phyloP scores from a whole-genome alignment of 2,113 vertebrate genomes.

The Hepsetus odoe region DNA sequence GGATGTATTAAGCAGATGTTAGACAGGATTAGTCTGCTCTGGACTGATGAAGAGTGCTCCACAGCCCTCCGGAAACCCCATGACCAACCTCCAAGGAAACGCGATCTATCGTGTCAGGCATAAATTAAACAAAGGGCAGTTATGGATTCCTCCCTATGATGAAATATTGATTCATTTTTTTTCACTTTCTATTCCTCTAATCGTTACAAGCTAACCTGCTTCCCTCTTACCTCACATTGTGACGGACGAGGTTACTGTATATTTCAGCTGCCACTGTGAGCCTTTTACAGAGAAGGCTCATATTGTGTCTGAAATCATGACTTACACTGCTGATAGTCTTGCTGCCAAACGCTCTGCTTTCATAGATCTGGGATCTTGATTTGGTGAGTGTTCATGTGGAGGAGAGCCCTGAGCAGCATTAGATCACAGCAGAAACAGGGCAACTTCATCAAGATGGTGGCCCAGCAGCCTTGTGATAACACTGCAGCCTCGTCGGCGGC shows the following conservation, averaged over 20 bases:
- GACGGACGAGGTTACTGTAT: conserved; percentile 7
- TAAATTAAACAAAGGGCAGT: conserved; percentile 53
- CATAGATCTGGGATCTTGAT: conserved; percentile 2
- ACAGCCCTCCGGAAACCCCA: conserved; percentile 28
- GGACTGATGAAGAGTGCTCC: conserved; percentile 48
- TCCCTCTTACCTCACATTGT: conserved; percentile 18
- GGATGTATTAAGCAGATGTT: conserved; percentile 55
- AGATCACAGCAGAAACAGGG: conserved; percentile 28
- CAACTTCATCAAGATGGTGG: conserved; percentile 40
- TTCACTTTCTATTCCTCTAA: conserved; percentile 11
- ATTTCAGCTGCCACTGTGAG: conserved; percentile 5
- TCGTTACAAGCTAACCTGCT: conserved; percentile 38
- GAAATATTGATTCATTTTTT: conserved; percentile 51
- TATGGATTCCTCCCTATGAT: conserved; percentile 51
- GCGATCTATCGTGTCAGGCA: conserved; percentile 44
- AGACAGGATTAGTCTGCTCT: conserved; percentile 41
- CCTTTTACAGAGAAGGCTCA: not conserved
- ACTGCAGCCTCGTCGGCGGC: conserved; percentile 21
- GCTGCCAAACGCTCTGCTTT: conserved; percentile 3
- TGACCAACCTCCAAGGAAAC: conserved; percentile 45
- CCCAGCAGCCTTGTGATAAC: conserved; percentile 30
- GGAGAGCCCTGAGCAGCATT: not conserved
- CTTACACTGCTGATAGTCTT: not conserved
- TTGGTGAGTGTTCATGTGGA: not conserved
- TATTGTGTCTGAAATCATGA: not conserved